Evolutionary conservation across 1,140 invertebrate genomes (phyloP).

Genomic region (Cherax destructor): DNA sequence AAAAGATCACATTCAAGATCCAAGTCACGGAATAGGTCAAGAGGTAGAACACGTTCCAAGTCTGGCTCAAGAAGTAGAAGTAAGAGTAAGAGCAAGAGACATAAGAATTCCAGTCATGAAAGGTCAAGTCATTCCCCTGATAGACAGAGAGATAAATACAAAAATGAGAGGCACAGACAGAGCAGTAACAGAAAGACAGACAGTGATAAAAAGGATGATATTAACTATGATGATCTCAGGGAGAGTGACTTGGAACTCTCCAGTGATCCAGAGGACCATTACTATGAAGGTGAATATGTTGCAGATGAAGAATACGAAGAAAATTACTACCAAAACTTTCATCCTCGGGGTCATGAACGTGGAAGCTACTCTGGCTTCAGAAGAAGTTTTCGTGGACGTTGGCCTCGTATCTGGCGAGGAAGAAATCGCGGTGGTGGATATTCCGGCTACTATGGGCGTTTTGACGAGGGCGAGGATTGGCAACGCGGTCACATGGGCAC

Average conservation of each 20-base stretch:
- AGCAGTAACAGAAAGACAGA: slow-evolving; percentile 26
- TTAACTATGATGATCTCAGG: slow-evolving; percentile 60
- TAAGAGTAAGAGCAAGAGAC: background rate
- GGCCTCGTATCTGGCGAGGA: slow-evolving; percentile 21
- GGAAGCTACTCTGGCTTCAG: slow-evolving; percentile 2
- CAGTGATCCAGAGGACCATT: slow-evolving; percentile 49
- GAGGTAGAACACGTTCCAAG: slow-evolving; percentile 6
- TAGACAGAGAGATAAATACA: slow-evolving; percentile 34
- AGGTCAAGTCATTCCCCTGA: background rate
- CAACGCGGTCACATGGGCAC: background rate
- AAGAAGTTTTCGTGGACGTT: slow-evolving; percentile 25
- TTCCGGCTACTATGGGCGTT: slow-evolving; percentile 18
- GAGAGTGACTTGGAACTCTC: slow-evolving; percentile 64
- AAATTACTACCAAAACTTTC: slow-evolving; percentile 11
- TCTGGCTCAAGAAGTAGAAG: background rate
- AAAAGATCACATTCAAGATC: slow-evolving; percentile 2
- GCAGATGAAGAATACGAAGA: slow-evolving; percentile 31
- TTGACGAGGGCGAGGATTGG: slow-evolving; percentile 2
- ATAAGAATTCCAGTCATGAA: background rate
- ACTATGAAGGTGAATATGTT: slow-evolving; percentile 23
- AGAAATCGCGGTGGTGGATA: slow-evolving; percentile 19
- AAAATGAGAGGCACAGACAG: slow-evolving; percentile 26
- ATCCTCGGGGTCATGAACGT: background rate
- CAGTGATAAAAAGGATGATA: slow-evolving; percentile 26
- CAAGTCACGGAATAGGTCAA: slow-evolving; percentile 25